Base-by-base conservation (phyloP, 2,888 invertebrate genomes). In the Drosophila incognita region DNA sequence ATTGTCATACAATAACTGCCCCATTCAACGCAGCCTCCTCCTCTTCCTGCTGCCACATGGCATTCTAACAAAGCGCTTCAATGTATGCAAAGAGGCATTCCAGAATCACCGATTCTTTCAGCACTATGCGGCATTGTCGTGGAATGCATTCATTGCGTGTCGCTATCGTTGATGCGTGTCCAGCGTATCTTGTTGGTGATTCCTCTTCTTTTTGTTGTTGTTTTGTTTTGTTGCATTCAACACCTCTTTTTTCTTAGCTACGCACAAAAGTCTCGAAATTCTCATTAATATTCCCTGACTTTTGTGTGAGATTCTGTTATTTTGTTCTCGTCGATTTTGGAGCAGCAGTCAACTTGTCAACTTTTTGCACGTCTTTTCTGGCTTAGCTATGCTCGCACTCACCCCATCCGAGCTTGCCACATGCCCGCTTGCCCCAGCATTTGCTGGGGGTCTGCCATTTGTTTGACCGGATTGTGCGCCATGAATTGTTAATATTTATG, bases 401-500 rank as follows among this genome's bases (percentile, higher is more conserved):
- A 10, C 4, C 18, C 33, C 33, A 1, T 27, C 36, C 27, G 11
- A 15, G 15, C 38, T 24, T 31, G 21, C 33, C 40, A 24, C n/a
- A 24, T 8, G 2, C 10, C 8, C n/a, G 27, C 57, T 27, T n/a
- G 35, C 18, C 48, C n/a, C 35, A 13, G 5, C 35, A n/a, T 24
- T 29, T 24, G n/a, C 21, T 52, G 7, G n/a, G n/a, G 51, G 29
- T 24, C 40, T 59, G 48, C 60, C 52, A 61, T 74, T 61, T 71
- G 73, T 73, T 72, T 57, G 63, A 51, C 56, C 58, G 73, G 48
- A 65, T 83, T 74, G 82, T 86, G 87, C 76, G 81, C 70, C 80
- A 85, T 83, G 84, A 84, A 88, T 88, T 88, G 88, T 83, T 88
- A 88, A 85, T 80, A 88, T 84, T 84, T 88, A 85, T 88, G 86